phyloP scores from a whole-genome alignment of 2,113 vertebrate species.

The Lamprotornis superbus region DNA sequence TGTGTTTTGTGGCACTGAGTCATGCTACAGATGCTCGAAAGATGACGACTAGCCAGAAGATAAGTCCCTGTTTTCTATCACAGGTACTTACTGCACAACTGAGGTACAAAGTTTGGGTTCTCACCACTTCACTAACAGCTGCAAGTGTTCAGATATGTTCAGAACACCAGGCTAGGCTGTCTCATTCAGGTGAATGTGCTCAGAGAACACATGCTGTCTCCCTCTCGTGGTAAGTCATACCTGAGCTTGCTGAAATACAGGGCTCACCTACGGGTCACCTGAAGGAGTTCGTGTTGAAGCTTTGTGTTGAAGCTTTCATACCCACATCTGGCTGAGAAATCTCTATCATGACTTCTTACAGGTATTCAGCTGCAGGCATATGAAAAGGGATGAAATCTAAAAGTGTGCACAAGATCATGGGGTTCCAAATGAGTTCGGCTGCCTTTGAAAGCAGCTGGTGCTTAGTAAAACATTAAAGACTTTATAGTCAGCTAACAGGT shows the following conservation, averaged over 20 bases:
- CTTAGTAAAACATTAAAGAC: constrained; percentile 23
- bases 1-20: not conserved
- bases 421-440: not conserved
- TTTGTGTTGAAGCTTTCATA: not conserved
- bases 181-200: not conserved
- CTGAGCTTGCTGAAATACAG: constrained; percentile 7
- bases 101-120: not conserved
- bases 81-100: not conserved
- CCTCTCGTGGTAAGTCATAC: constrained; percentile 55
- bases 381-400: not conserved
- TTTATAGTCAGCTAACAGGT: not conserved
- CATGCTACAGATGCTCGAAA: not conserved
- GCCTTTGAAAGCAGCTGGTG: not conserved
- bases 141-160: not conserved
- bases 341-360: not conserved
- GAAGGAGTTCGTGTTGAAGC: not conserved
- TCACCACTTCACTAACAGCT: not conserved
- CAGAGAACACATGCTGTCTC: constrained; percentile 27
- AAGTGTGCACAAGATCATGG: not conserved
- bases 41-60: not conserved
- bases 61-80: not conserved
- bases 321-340: not conserved
- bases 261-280: not conserved
- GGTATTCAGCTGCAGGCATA: not conserved
- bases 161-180: not conserved